Conservation (phyloP, 2,888 invertebrate genomes). For the Melieria picta region DNA sequence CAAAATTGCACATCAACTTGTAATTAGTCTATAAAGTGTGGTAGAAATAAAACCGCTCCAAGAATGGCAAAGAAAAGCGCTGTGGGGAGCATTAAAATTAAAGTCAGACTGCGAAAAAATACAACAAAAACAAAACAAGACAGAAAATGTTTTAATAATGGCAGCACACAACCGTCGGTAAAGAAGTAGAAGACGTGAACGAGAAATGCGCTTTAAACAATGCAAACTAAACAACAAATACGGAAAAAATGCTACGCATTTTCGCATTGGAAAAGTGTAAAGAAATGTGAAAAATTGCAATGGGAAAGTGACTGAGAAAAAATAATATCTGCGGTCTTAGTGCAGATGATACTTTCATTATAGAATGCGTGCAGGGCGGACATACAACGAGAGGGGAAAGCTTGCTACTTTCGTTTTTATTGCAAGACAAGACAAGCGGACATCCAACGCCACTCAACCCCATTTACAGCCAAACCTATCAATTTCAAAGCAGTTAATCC, state of each 20-base stretch:
- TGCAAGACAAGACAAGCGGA: neutral
- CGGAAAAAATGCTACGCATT: slow-evolving; percentile 13
- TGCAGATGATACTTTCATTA: slow-evolving; percentile 11
- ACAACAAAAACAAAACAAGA: neutral
- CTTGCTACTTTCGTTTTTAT: slow-evolving; percentile 11
- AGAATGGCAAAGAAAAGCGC: too few relatives aligned
- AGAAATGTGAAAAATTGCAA: neutral
- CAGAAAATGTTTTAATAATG: neutral
- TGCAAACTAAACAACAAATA: neutral
- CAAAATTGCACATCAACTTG: too few relatives aligned
- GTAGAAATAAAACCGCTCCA: too few relatives aligned
- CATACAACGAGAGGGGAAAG: neutral
- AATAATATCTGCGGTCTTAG: neutral
- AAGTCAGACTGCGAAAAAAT: slow-evolving; percentile 1
- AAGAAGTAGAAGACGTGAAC: neutral
- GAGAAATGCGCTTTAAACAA: neutral
- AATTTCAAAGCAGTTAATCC: too few relatives aligned
- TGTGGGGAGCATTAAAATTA: neutral
- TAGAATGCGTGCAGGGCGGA: neutral
- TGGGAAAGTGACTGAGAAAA: slow-evolving; percentile 26
- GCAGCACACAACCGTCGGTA: neutral
- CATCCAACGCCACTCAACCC: too few relatives aligned
- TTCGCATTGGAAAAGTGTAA: slow-evolving; percentile 12
- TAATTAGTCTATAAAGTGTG: too few relatives aligned
- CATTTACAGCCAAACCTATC: too few relatives aligned